Percentiles rank a stretch among this genome's conserved stretches.
These are phyloP conservation scores for Phalacrocorax brasilianus DNA, from an alignment of 2,113 vertebrate genomes.

Conservation along the genomic window DNA sequence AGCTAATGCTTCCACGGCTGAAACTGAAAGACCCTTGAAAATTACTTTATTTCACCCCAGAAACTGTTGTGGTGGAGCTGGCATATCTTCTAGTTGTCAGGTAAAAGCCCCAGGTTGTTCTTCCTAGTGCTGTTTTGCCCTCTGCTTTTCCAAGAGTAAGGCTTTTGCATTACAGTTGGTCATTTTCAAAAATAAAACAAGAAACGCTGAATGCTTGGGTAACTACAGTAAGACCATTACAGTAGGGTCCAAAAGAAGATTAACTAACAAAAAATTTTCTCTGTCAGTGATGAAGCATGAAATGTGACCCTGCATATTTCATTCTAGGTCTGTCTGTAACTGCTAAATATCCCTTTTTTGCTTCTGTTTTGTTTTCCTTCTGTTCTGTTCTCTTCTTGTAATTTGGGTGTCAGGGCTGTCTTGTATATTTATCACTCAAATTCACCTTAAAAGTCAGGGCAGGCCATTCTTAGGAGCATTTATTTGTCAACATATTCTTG, in stretches of 20 bases:
- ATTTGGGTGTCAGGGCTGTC: constrained; percentile 16
- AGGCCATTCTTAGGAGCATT: neutral
- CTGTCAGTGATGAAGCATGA: neutral
- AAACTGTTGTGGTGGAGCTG: neutral
- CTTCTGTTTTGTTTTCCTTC: neutral
- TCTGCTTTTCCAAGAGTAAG: neutral
- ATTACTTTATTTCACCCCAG: neutral
- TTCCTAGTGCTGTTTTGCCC: neutral
- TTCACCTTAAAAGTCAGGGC: neutral
- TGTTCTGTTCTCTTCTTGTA: neutral
- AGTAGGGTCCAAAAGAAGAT: neutral
- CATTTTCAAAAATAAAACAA: neutral
- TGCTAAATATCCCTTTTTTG: neutral
- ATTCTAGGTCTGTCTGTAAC: neutral
- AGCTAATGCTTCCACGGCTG: neutral
- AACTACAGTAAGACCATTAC: neutral
- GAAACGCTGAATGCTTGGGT: neutral
- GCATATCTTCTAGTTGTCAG: neutral
- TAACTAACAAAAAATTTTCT: neutral
- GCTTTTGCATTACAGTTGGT: neutral
- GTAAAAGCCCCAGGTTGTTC: neutral
- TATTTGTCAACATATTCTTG: neutral
- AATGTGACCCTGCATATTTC: neutral
- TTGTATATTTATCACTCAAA: neutral
- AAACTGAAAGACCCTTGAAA: neutral